phyloP scores from a whole-genome alignment of 1,140 invertebrate species.

The Drosophila rhopaloa region DNA sequence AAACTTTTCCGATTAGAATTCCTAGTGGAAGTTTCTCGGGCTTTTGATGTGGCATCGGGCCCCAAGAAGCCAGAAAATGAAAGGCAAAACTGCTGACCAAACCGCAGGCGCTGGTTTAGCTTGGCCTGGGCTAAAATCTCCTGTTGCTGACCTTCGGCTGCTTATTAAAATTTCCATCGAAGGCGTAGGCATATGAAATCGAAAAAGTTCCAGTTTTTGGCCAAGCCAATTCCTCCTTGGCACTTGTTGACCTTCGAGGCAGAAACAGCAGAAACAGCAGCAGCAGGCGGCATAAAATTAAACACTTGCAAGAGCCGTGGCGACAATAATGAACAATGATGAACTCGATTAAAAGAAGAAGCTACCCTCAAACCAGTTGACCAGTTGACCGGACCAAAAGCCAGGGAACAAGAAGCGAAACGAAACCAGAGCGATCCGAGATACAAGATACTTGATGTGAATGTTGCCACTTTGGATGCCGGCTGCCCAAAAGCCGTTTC shows the following conservation, averaged over 20 bases:
- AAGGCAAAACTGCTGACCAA: slow-evolving; percentile 64
- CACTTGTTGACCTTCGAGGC: slow-evolving; percentile 78
- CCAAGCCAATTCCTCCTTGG: slow-evolving; percentile 75
- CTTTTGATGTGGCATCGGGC: slow-evolving; percentile 32
- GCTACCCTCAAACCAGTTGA: slow-evolving; percentile 67
- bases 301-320: slow-evolving; percentile 73
- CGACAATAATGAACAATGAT: slow-evolving; percentile 82
- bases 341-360: slow-evolving; percentile 78
- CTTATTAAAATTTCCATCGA: slow-evolving; percentile 81
- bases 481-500: slow-evolving; percentile 65
- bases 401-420: slow-evolving; percentile 20
- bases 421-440: slow-evolving; percentile 67
- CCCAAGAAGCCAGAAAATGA: slow-evolving; percentile 49
- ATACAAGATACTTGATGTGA: slow-evolving; percentile 59
- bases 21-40: slow-evolving; percentile 27
- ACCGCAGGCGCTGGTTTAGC: slow-evolving; percentile 44
- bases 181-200: slow-evolving; percentile 63
- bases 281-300: slow-evolving; percentile 79
- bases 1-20: slow-evolving; percentile 49
- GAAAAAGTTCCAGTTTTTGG: slow-evolving; percentile 66
- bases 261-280: slow-evolving; percentile 33
- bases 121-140: slow-evolving; percentile 38
- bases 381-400: slow-evolving; percentile 59
- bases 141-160: slow-evolving; percentile 74
- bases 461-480: slow-evolving; percentile 48